phyloP scores from a whole-genome alignment of 2,113 vertebrate genomes.

The Anas platyrhynchos region DNA sequence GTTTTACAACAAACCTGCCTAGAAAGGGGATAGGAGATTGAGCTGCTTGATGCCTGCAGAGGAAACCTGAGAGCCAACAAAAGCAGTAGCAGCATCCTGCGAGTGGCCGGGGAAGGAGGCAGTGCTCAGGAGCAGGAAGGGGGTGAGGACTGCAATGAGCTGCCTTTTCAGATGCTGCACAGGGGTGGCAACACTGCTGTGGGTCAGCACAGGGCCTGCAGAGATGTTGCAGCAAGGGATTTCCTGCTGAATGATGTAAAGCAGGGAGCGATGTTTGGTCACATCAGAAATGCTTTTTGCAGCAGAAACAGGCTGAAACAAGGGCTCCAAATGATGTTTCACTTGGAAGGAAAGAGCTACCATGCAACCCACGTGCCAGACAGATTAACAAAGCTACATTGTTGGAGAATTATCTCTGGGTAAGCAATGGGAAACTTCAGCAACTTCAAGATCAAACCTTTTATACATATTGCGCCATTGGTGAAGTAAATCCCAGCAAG shows the following conservation, averaged over 20 bases:
- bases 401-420: not conserved
- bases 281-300: not conserved
- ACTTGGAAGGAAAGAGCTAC: not conserved
- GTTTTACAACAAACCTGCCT: not conserved
- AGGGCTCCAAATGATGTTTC: not conserved
- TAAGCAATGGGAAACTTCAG: not conserved
- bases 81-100: not conserved
- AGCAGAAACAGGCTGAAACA: accelerated
- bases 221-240: not conserved
- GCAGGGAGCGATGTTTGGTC: accelerated
- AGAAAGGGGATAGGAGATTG: not conserved
- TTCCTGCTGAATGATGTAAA: not conserved
- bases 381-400: accelerated
- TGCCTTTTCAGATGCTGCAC: accelerated
- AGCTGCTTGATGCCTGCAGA: accelerated
- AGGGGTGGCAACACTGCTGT: accelerated
- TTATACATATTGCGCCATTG: not conserved
- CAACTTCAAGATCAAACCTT: not conserved
- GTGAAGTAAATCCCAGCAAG: not conserved
- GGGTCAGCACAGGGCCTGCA: not conserved
- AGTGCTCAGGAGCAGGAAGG: not conserved
- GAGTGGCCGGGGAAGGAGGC: not conserved
- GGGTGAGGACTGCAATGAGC: not conserved
- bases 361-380: not conserved
- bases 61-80: accelerated